Conservation (phyloP, 64 coral and sea anemone genomes). For the Cladopsammia gracilis region DNA sequence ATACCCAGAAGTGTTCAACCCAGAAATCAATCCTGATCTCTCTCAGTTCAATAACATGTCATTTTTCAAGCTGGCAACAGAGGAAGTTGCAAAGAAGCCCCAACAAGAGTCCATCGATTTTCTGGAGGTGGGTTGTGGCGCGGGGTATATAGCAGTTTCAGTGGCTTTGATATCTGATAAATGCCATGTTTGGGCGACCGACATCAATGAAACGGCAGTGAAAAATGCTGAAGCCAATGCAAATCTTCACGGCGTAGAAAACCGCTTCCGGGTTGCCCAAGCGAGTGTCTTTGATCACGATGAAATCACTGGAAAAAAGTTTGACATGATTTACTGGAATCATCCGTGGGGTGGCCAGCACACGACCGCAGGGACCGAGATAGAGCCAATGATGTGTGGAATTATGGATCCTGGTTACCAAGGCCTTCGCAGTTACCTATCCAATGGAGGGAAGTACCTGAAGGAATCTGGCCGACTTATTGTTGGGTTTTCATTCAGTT, state of each 20-base stretch:
- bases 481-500: slow-evolving; percentile 12
- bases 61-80: neutral
- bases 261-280: slow-evolving; percentile 28
- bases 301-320: slow-evolving; percentile 63
- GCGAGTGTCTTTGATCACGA: slow-evolving; percentile 58
- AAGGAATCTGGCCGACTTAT: slow-evolving; percentile 37
- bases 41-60: neutral
- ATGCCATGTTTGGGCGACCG: slow-evolving; percentile 57
- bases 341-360: slow-evolving; percentile 23
- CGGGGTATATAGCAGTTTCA: slow-evolving; percentile 34
- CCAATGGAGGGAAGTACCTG: slow-evolving; percentile 34
- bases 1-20: neutral
- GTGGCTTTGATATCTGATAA: slow-evolving; percentile 51
- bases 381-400: slow-evolving; percentile 16
- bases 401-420: slow-evolving; percentile 61
- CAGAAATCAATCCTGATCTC: neutral
- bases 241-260: slow-evolving; percentile 35
- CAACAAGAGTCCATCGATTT: neutral
- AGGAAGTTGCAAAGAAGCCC: neutral
- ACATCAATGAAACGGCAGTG: slow-evolving; percentile 46
- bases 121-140: slow-evolving; percentile 58
- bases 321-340: slow-evolving; percentile 72
- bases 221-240: slow-evolving; percentile 68
- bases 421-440: slow-evolving; percentile 49
- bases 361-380: neutral